Evolutionary conservation across 2,113 vertebrate genomes (phyloP).

Genomic region (Eira barbara): DNA sequence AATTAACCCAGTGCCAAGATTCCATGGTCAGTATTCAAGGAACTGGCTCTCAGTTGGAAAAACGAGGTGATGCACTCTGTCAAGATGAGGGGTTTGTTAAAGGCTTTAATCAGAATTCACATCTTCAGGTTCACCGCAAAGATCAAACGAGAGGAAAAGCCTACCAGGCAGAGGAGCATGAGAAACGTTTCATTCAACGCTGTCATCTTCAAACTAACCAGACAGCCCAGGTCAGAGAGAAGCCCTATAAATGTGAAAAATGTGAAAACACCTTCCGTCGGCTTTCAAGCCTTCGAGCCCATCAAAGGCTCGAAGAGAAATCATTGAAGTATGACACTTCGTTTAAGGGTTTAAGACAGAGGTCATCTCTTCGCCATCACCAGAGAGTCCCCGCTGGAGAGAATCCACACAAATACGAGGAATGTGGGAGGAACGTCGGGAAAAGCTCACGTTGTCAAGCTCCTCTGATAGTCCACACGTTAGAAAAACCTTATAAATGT

Average conservation of each 20-base stretch:
- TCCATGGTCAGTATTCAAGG: background rate
- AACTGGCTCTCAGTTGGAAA: background rate
- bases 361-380: slow-evolving; percentile 29
- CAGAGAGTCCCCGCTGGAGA: slow-evolving; percentile 12
- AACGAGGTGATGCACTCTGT: background rate
- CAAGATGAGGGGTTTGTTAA: background rate
- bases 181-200: background rate
- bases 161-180: background rate
- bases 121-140: background rate
- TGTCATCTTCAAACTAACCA: background rate
- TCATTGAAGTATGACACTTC: background rate
- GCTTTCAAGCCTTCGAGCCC: slow-evolving; percentile 63
- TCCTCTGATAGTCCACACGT: background rate
- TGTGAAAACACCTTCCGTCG: slow-evolving; percentile 40
- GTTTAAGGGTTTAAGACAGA: slow-evolving; percentile 27
- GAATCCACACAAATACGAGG: slow-evolving; percentile 30
- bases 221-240: background rate
- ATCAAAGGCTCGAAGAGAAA: slow-evolving; percentile 55
- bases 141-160: background rate
- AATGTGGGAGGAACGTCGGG: background rate
- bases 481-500: slow-evolving; percentile 61
- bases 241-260: slow-evolving; percentile 63
- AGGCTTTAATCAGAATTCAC: background rate
- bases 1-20: slow-evolving; percentile 16
- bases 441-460: slow-evolving; percentile 25